phyloP scores from a whole-genome alignment of 2,888 invertebrate genomes.

The Ectemnius cavifrons region DNA sequence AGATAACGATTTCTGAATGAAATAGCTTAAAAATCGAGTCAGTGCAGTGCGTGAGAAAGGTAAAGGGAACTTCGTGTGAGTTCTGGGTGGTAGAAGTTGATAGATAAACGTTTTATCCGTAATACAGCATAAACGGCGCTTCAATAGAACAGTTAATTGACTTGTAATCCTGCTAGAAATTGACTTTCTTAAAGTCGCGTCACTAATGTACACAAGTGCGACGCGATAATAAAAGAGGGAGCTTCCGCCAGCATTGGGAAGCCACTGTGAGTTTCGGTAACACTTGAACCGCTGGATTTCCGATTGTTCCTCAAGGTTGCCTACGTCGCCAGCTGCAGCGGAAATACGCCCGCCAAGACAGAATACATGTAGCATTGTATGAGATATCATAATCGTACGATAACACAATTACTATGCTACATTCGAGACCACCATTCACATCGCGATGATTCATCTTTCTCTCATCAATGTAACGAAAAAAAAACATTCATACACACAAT shows the following conservation, averaged over 20 bases:
- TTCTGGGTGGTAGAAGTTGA: not conserved
- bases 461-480: too few species aligned
- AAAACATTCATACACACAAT: too few species aligned
- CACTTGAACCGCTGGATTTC: conserved; percentile 39
- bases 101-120: not conserved
- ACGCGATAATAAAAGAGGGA: conserved; percentile 28
- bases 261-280: conserved; percentile 13
- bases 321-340: conserved; percentile 1
- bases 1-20: too few species aligned
- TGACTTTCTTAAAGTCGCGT: not conserved
- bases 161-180: not conserved
- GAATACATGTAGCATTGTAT: too few species aligned
- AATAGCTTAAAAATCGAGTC: too few species aligned
- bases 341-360: not conserved
- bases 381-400: not conserved
- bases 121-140: not conserved
- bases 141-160: conserved; percentile 2
- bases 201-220: conserved; percentile 5
- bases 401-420: too few species aligned
- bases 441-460: too few species aligned
- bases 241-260: not conserved
- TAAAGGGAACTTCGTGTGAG: not conserved
- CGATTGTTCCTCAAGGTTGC: conserved; percentile 1
- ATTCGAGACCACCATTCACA: too few species aligned
- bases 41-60: not conserved